A percentile compares a stretch with the other conserved stretches of the same genome.
Conservation (phyloP, 2,888 invertebrate species). For the Kryphioiulus occultus region DNA sequence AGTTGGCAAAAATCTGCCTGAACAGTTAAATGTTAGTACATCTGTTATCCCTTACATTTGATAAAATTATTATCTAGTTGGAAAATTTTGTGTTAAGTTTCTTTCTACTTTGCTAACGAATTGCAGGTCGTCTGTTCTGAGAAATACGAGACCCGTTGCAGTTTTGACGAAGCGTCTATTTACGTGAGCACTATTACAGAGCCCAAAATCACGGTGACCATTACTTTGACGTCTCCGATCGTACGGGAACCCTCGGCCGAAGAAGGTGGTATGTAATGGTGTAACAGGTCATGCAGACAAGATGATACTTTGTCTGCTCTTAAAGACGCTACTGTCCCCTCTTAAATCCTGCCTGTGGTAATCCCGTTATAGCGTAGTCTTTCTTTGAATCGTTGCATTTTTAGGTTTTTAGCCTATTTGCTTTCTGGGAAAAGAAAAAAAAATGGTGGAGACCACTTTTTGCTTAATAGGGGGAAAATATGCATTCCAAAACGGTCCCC, state of each 20-base stretch:
- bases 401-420: not conserved
- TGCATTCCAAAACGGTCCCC: not conserved
- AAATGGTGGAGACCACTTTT: not conserved
- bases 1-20: constrained; percentile 83
- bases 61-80: not conserved
- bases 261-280: constrained; percentile 54
- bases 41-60: not conserved
- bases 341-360: constrained; percentile 42
- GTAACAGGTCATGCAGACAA: constrained; percentile 42
- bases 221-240: constrained; percentile 90
- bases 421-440: not conserved
- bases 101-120: not conserved
- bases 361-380: not conserved
- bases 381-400: not conserved
- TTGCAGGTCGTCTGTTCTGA: constrained; percentile 67
- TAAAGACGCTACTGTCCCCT: constrained; percentile 46
- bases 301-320: constrained; percentile 42
- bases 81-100: not conserved
- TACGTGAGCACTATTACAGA: constrained; percentile 79
- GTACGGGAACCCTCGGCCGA: constrained; percentile 73
- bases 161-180: constrained; percentile 84
- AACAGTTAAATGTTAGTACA: constrained; percentile 71
- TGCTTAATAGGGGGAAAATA: not conserved
- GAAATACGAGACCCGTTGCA: constrained; percentile 83
- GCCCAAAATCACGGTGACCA: constrained; percentile 74